These are phyloP conservation scores for Novumbra hubbsi DNA, from an alignment of 2,797 vertebrate genomes.

Conservation along the genomic window DNA sequence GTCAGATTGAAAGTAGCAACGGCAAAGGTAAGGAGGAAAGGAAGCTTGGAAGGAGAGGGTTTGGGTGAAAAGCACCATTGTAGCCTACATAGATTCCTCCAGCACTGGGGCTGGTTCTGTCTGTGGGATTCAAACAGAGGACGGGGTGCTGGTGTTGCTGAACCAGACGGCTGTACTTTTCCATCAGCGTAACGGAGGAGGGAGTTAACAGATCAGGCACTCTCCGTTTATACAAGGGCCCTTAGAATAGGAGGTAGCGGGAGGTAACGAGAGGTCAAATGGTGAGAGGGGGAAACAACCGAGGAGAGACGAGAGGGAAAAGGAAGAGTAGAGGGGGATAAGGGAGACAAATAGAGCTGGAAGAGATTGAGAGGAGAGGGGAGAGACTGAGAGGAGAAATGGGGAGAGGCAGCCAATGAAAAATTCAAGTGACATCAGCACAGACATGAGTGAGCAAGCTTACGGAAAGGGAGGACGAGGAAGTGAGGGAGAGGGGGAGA, in stretches of 20 bases:
- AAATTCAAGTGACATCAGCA: conserved; percentile 70
- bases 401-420: conserved; percentile 52
- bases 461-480: background rate
- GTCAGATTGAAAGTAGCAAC: background rate
- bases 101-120: background rate
- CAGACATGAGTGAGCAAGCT: conserved; percentile 65
- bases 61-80: conserved; percentile 7
- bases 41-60: background rate
- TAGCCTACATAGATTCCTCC: conserved; percentile 17
- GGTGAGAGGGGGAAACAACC: background rate
- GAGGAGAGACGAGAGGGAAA: background rate
- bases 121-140: conserved; percentile 3
- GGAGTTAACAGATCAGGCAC: background rate
- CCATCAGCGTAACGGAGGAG: background rate
- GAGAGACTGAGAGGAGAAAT: conserved; percentile 25
- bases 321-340: background rate
- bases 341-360: background rate
- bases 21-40: background rate
- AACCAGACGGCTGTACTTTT: background rate
- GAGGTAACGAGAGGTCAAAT: background rate
- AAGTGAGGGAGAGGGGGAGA: conserved; percentile 50
- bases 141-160: background rate
- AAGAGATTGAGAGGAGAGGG: conserved; percentile 10
- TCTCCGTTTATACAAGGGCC: background rate
- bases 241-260: background rate